Percentiles rank a stretch among this genome's conserved stretches.
Evolutionary conservation across 2,113 vertebrate genomes (phyloP).

Genomic region (Halcyon malimbica): DNA sequence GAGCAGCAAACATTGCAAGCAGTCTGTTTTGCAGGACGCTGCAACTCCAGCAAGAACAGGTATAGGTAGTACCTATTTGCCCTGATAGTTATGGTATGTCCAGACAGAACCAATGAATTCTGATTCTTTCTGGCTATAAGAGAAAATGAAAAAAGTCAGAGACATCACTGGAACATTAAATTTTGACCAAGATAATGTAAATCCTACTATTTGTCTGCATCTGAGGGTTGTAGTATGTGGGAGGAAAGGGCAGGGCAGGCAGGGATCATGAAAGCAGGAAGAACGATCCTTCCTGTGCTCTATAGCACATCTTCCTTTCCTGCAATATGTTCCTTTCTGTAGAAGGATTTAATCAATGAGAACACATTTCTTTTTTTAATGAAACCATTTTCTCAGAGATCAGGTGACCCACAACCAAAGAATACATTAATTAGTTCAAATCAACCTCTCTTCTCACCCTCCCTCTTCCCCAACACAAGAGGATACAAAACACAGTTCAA

Average conservation of each 20-base stretch:
- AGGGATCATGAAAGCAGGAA: background rate
- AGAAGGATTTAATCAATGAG: background rate
- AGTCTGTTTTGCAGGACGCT: background rate
- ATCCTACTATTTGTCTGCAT: background rate
- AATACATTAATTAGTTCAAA: constrained; percentile 35
- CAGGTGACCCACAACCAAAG: background rate
- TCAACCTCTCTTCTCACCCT: background rate
- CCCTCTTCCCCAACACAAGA: background rate
- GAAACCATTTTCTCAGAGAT: background rate
- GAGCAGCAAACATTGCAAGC: background rate
- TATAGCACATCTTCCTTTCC: fast-evolving
- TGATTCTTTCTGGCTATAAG: background rate
- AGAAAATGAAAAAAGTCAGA: background rate
- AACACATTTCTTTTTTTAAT: background rate
- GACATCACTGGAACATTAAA: background rate
- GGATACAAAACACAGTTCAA: background rate
- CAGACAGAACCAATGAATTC: background rate
- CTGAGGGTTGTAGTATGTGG: background rate
- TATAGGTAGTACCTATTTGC: fast-evolving
- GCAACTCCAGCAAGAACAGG: background rate
- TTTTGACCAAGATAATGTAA: background rate
- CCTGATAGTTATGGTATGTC: background rate
- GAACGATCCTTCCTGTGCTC: background rate
- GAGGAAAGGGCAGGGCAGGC: background rate
- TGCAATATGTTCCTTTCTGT: background rate